A percentile compares a stretch with the other conserved stretches of the same genome.
These are phyloP conservation scores for Harpagoxenus sublaevis DNA, from an alignment of 2,888 invertebrate genomes.

Conservation along the genomic window DNA sequence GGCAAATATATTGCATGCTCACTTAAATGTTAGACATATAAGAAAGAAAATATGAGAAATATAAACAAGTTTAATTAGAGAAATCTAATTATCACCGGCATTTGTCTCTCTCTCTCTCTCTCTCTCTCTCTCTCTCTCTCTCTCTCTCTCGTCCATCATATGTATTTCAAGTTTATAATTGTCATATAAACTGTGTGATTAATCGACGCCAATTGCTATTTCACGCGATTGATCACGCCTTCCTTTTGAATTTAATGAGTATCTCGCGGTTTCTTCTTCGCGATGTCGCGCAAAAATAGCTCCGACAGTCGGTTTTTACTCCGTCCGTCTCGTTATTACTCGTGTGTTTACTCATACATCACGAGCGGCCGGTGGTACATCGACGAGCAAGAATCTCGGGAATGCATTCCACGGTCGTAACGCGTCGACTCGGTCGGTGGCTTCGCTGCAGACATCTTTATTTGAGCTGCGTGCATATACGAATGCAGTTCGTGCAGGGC, in stretches of 20 bases:
- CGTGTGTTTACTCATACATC: constrained; percentile 24
- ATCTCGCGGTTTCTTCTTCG: not conserved
- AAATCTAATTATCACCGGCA: not conserved
- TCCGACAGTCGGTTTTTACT: constrained; percentile 6
- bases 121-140: too few species aligned
- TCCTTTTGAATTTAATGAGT: constrained; percentile 2
- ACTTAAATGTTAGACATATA: not conserved
- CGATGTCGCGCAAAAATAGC: constrained; percentile 15
- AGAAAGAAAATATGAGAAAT: not conserved
- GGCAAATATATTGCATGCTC: not conserved
- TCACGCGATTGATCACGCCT: not conserved
- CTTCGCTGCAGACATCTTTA: constrained; percentile 39
- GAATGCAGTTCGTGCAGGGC: constrained; percentile 20
- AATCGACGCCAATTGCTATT: not conserved
- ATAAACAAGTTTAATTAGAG: not conserved
- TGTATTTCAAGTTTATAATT: not conserved
- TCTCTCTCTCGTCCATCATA: not conserved
- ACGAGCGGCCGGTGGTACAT: constrained; percentile 23
- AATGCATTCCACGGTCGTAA: constrained; percentile 41
- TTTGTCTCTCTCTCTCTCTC: not conserved
- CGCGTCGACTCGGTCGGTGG: constrained; percentile 35
- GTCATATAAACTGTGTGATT: not conserved
- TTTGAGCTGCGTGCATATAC: constrained; percentile 20
- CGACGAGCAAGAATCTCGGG: constrained; percentile 38
- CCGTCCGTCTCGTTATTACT: constrained; percentile 4